These are phyloP conservation scores for Camptogramma bilineatum DNA, from an alignment of 2,888 invertebrate genomes.

Conservation along the genomic window DNA sequence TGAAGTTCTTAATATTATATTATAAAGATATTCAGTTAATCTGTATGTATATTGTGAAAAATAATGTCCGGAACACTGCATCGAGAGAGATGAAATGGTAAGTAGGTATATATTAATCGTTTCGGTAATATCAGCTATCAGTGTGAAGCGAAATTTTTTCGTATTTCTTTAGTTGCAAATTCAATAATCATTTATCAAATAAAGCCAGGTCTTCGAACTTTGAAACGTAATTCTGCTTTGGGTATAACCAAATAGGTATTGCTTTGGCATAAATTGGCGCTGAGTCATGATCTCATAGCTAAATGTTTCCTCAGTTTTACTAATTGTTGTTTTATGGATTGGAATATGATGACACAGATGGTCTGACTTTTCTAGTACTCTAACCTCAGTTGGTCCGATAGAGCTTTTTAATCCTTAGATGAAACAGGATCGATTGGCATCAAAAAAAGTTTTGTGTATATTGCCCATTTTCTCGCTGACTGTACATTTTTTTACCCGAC, in stretches of 20 bases:
- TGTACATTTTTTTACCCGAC: no score
- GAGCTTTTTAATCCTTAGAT: no score
- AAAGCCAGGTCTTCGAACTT: conserved; percentile 32
- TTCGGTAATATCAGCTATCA: background rate
- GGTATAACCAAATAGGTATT: conserved; percentile 42
- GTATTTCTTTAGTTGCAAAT: background rate
- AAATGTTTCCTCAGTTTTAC: conserved; percentile 37
- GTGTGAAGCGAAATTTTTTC: background rate
- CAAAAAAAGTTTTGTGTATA: no score
- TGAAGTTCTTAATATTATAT: no score
- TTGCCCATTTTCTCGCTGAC: no score
- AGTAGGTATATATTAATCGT: no score
- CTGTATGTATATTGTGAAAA: no score
- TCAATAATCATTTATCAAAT: conserved; percentile 15
- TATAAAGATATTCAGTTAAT: no score
- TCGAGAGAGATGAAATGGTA: background rate
- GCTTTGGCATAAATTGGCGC: conserved; percentile 33
- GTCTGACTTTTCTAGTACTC: no score
- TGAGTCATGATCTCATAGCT: conserved; percentile 39
- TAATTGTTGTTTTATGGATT: conserved; percentile 26
- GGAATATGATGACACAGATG: conserved; percentile 13
- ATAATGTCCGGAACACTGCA: background rate
- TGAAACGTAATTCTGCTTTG: conserved; percentile 33
- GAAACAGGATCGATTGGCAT: no score
- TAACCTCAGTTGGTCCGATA: no score